phyloP scores from a whole-genome alignment of 2,113 vertebrate species.

The Oxyura jamaicensis region DNA sequence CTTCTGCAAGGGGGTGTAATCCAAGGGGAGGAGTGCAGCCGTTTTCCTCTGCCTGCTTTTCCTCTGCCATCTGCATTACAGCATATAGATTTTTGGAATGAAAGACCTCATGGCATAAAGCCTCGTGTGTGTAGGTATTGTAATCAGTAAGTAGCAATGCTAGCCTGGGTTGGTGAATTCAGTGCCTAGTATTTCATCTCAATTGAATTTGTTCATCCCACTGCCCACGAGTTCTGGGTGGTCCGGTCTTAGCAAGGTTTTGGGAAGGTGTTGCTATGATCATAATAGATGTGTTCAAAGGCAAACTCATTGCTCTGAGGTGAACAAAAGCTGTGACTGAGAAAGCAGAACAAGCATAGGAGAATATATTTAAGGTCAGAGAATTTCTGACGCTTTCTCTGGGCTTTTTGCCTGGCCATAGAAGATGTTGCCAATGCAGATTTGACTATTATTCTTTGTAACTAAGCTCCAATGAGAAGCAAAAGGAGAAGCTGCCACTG shows the following conservation, averaged over 20 bases:
- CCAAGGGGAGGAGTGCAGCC: neutral
- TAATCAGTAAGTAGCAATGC: neutral
- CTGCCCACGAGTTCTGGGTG: neutral
- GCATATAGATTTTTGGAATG: neutral
- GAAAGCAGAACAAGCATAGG: neutral
- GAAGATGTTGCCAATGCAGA: slow-evolving; percentile 15
- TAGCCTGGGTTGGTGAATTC: neutral
- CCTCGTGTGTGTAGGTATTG: neutral
- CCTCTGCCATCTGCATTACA: neutral
- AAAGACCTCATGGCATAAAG: neutral
- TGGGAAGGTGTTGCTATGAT: neutral
- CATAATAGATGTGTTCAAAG: slow-evolving; percentile 19
- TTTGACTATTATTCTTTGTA: neutral
- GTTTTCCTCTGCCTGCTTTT: neutral
- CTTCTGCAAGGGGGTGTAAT: neutral
- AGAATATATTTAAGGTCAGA: slow-evolving; percentile 16
- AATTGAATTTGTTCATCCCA: neutral
- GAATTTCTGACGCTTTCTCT: neutral
- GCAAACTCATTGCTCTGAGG: neutral
- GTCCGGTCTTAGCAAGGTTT: neutral
- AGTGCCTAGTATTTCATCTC: neutral
- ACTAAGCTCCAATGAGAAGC: neutral
- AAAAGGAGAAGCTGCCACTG: neutral
- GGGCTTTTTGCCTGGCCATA: neutral
- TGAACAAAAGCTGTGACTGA: neutral